Percentiles rank a stretch among this genome's conserved stretches.
Evolutionary conservation across 1,140 invertebrate species (phyloP).

Genomic region (Drosophila truncata): DNA sequence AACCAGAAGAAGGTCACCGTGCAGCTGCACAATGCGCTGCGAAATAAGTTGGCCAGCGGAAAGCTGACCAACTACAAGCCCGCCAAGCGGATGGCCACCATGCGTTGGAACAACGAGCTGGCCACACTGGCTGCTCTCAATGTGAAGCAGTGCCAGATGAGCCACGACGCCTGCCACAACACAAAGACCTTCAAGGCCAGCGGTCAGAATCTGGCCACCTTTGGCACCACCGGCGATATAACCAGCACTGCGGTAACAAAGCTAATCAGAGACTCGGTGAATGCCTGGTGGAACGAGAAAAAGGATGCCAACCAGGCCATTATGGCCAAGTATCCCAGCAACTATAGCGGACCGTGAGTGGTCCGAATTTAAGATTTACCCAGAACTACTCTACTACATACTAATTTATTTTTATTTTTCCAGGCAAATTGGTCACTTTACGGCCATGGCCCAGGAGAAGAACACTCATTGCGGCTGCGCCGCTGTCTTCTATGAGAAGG

Average conservation of each 20-base stretch:
- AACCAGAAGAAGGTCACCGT: background rate
- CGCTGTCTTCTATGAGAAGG: slow-evolving; percentile 34
- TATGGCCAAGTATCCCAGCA: slow-evolving; percentile 47
- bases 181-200: slow-evolving; percentile 62
- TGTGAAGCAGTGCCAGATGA: slow-evolving; percentile 66
- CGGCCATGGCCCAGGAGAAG: slow-evolving; percentile 60
- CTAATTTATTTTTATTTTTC: background rate
- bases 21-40: slow-evolving; percentile 43
- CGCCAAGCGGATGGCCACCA: slow-evolving; percentile 80
- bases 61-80: slow-evolving; percentile 29
- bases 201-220: slow-evolving; percentile 76
- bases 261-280: slow-evolving; percentile 8
- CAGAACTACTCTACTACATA: too few species aligned
- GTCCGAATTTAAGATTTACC: too few species aligned
- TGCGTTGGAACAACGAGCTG: slow-evolving; percentile 73
- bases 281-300: slow-evolving; percentile 60
- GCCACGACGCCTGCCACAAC: slow-evolving; percentile 73
- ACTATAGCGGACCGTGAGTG: slow-evolving; percentile 52
- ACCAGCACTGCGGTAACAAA: slow-evolving; percentile 58
- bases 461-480: slow-evolving; percentile 68
- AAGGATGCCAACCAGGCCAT: slow-evolving; percentile 56
- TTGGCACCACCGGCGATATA: slow-evolving; percentile 62
- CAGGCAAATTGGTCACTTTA: slow-evolving; percentile 68
- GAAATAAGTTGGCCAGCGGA: slow-evolving; percentile 68
- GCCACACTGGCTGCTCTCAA: slow-evolving; percentile 69